phyloP scores from a whole-genome alignment of 2,113 vertebrate species.

The Oostethus manadensis region DNA sequence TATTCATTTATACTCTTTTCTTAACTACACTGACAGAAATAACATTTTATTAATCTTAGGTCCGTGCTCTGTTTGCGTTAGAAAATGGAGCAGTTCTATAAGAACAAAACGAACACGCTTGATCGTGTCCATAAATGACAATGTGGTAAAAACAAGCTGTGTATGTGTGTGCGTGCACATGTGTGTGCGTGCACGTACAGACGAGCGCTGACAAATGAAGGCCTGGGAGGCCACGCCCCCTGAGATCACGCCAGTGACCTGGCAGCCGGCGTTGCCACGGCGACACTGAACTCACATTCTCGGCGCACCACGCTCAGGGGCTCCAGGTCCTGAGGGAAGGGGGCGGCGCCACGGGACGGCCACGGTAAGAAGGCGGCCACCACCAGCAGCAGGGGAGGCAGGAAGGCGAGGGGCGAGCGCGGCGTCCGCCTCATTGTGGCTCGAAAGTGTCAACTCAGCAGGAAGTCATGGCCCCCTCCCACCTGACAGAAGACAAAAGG shows the following conservation, averaged over 20 bases:
- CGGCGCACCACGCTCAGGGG: constrained; percentile 68
- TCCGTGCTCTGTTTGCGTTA: too few relatives aligned
- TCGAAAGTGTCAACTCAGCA: constrained; percentile 19
- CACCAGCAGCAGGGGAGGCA: constrained; percentile 58
- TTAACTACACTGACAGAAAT: neutral
- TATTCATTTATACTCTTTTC: too few relatives aligned
- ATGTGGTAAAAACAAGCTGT: too few relatives aligned
- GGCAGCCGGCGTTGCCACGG: constrained; percentile 20
- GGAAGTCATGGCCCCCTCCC: constrained; percentile 66
- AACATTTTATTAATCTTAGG: too few relatives aligned
- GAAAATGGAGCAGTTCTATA: too few relatives aligned
- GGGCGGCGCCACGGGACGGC: constrained; percentile 50
- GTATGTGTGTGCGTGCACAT: neutral
- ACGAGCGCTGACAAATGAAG: too few relatives aligned
- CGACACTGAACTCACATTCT: constrained; percentile 64
- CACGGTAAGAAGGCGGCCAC: constrained; percentile 50
- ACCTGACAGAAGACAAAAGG: constrained; percentile 39
- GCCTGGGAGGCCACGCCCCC: too few relatives aligned
- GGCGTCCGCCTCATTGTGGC: constrained; percentile 47
- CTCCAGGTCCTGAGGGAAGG: constrained; percentile 76
- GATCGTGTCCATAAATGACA: too few relatives aligned
- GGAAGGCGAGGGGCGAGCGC: constrained; percentile 54
- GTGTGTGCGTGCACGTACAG: neutral
- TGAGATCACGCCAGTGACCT: neutral
- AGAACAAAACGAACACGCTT: too few relatives aligned